These are phyloP conservation scores for Parambassis ranga DNA, from an alignment of 2,797 vertebrate species.

Conservation along the genomic window DNA sequence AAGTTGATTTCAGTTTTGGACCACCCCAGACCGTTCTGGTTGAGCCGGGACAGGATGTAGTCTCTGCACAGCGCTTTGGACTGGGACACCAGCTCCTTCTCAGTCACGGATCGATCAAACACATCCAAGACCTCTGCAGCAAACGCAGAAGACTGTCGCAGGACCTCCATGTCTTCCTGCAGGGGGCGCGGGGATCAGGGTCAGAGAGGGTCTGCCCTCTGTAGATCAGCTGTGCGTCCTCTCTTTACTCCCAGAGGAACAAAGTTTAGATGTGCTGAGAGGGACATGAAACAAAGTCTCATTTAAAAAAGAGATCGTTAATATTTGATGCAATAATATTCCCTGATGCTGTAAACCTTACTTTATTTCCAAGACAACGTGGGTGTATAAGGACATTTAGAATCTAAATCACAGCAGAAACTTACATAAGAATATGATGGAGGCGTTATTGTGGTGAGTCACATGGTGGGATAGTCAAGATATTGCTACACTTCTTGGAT, in stretches of 20 bases:
- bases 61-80: slow-evolving; percentile 92
- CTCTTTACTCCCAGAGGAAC: slow-evolving; percentile 24
- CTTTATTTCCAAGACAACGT: background rate
- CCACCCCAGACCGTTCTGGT: slow-evolving; percentile 89
- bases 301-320: too few relatives aligned
- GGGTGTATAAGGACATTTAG: background rate
- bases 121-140: slow-evolving; percentile 92
- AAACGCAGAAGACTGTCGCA: slow-evolving; percentile 88
- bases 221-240: slow-evolving; percentile 38
- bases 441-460: slow-evolving; percentile 73
- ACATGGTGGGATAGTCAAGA: slow-evolving; percentile 55
- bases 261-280: slow-evolving; percentile 36
- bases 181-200: slow-evolving; percentile 28
- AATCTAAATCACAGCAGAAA: slow-evolving; percentile 46
- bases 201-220: slow-evolving; percentile 52
- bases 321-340: too few relatives aligned
- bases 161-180: slow-evolving; percentile 84
- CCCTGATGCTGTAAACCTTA: too few relatives aligned
- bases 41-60: slow-evolving; percentile 91
- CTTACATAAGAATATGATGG: slow-evolving; percentile 71
- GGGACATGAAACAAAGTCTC: background rate
- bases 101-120: slow-evolving; percentile 89
- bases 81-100: slow-evolving; percentile 94
- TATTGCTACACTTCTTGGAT: slow-evolving; percentile 61
- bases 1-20: slow-evolving; percentile 82